Evolutionary conservation across 2,888 invertebrate species (phyloP), one percentile per base, ranked within the genome.

Genomic region (Synergus laeviventris): DNA sequence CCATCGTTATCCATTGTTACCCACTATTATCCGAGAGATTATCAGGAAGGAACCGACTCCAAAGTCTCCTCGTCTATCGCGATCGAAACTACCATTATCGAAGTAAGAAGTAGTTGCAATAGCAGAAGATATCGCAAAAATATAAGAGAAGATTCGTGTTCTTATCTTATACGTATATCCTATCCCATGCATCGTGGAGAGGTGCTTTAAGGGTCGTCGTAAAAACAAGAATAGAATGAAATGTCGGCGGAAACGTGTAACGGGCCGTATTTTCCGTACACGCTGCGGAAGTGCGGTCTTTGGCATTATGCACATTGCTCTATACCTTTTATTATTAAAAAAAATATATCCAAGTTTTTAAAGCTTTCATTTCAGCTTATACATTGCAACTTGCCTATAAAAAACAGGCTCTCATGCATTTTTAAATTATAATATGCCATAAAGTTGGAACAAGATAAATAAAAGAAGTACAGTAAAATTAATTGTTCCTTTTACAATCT

Each of bases 241-340:
- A 70, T 70, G 49, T 49, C 70, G 49, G n/a, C 70, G 70, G 70
- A 70, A 70, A 49, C 70, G 36, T 70, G 49, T 70, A 70, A 70
- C 70, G 70, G 49, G n/a, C 70, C 45, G 31, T 70, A 70, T 70
- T 70, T 49, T 70, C 45, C 70, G 45, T 70, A 70, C 31, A 70
- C 70, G 45, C 36, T 70, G n/a, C 24, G 70, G 70, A 70, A 70
- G 70, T 70, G 45, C 31, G 66, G 24, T 42, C 31, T 45, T 31
- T 70, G 16, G 31, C 31, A 31, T 70, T 49, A 70, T 70, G 70
- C 70, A 49, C 49, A 70, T n/a, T 70, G 45, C 49, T 70, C 36
- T 62, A 2, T 16, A 9, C 45, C 70, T 70, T 49, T 70, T 49
- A 31, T 49, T 49, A 70, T 70, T 45, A 45, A 66, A 66, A 66